Conservation (phyloP, 2,888 invertebrate genomes). For the Eilema griseolum region DNA sequence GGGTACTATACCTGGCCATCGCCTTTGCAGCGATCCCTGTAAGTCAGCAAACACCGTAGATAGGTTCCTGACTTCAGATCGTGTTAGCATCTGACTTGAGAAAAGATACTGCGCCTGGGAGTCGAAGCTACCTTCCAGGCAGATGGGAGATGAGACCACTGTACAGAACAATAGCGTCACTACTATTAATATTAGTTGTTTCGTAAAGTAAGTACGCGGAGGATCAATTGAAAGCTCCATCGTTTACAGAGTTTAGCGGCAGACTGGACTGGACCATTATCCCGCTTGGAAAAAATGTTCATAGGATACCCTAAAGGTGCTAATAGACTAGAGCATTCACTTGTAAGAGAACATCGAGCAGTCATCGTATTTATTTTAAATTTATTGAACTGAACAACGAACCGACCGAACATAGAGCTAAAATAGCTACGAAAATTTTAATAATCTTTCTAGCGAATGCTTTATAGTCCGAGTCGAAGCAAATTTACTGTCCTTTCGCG, state of each 20-base stretch:
- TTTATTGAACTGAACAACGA: too few species aligned
- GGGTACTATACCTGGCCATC: constrained; percentile 22
- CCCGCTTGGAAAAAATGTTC: not conserved
- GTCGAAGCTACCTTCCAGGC: constrained; percentile 13
- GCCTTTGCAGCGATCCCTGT: constrained; percentile 6
- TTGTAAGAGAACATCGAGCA: too few species aligned
- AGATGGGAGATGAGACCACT: not conserved
- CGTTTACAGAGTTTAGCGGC: not conserved
- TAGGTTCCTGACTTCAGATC: constrained; percentile 10
- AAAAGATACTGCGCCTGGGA: constrained; percentile 15
- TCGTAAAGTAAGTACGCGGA: not conserved
- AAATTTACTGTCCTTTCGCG: too few species aligned
- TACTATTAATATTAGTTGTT: not conserved
- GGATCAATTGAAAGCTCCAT: not conserved
- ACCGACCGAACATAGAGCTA: too few species aligned
- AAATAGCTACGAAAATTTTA: too few species aligned
- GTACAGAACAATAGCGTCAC: not conserved
- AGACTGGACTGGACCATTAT: not conserved
- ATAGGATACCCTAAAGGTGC: not conserved
- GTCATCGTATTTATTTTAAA: too few species aligned
- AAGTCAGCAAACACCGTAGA: constrained; percentile 16
- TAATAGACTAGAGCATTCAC: too few species aligned
- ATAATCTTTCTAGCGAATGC: too few species aligned
- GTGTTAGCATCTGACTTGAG: constrained; percentile 15
- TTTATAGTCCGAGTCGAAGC: too few species aligned